phyloP scores from a whole-genome alignment of 2,888 invertebrate genomes.

The Lamellibrachia satsuma region DNA sequence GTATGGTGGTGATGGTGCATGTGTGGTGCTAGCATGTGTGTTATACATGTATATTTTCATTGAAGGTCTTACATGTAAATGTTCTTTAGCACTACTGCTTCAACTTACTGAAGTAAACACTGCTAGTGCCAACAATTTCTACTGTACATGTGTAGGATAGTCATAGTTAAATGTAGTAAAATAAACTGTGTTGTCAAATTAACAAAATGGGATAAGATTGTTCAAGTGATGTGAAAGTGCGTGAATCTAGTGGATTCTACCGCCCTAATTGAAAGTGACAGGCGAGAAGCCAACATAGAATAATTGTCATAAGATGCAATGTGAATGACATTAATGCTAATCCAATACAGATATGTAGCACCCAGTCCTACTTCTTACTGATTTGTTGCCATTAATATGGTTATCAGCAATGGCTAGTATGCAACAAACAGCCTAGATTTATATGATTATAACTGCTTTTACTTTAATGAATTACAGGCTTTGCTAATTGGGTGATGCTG shows the following conservation, averaged over 20 bases:
- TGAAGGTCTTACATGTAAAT: background rate
- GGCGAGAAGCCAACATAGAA: background rate
- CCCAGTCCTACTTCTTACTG: background rate
- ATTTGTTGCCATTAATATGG: background rate
- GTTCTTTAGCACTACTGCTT: background rate
- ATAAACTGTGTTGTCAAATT: background rate
- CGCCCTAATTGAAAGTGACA: background rate
- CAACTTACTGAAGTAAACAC: background rate
- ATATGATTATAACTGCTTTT: conserved; percentile 9
- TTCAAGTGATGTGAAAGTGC: background rate
- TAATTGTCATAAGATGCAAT: background rate
- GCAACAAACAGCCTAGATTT: background rate
- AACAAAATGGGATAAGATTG: background rate
- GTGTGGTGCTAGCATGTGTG: background rate
- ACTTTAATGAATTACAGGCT: conserved; percentile 5
- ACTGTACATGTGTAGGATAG: background rate
- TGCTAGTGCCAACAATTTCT: background rate
- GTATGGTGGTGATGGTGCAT: no score
- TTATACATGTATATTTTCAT: no score
- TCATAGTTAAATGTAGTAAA: background rate
- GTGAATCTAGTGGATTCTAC: background rate
- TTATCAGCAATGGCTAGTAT: background rate
- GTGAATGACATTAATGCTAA: background rate
- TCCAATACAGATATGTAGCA: background rate
- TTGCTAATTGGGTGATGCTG: background rate